A percentile compares a stretch with the other conserved stretches of the same genome.
phyloP scores from a whole-genome alignment of 2,797 vertebrate species.

The Dendrocincla fuliginosa region DNA sequence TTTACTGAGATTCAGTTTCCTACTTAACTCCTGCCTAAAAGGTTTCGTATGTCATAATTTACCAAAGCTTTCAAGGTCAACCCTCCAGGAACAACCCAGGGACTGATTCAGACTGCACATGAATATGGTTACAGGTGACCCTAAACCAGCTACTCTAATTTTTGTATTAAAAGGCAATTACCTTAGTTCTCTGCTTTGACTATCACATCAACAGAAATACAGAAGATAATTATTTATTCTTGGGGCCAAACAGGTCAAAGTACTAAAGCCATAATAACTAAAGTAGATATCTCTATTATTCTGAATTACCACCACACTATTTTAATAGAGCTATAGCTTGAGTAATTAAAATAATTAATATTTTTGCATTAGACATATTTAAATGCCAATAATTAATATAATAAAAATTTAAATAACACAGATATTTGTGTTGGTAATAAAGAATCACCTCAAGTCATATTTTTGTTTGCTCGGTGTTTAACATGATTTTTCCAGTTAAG shows the following conservation, averaged over 20 bases:
- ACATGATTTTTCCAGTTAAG: background rate
- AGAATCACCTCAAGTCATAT: background rate
- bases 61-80: constrained; percentile 20
- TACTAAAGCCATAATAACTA: background rate
- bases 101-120: background rate
- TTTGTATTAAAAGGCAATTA: background rate
- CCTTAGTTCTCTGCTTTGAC: background rate
- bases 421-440: background rate
- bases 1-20: constrained; percentile 53
- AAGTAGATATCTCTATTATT: background rate
- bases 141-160: background rate
- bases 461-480: background rate
- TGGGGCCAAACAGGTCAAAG: background rate
- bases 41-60: constrained; percentile 36
- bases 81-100: background rate
- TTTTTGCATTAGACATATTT: background rate
- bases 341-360: background rate
- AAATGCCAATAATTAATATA: background rate
- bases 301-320: background rate
- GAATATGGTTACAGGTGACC: background rate
- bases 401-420: background rate
- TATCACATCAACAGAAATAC: background rate
- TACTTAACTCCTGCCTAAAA: constrained; percentile 22
- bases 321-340: background rate
- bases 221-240: background rate